Evolutionary conservation across 1,140 invertebrate species (phyloP), one percentile per base, ranked within the genome.

Genomic region (Piezodorus guildinii): DNA sequence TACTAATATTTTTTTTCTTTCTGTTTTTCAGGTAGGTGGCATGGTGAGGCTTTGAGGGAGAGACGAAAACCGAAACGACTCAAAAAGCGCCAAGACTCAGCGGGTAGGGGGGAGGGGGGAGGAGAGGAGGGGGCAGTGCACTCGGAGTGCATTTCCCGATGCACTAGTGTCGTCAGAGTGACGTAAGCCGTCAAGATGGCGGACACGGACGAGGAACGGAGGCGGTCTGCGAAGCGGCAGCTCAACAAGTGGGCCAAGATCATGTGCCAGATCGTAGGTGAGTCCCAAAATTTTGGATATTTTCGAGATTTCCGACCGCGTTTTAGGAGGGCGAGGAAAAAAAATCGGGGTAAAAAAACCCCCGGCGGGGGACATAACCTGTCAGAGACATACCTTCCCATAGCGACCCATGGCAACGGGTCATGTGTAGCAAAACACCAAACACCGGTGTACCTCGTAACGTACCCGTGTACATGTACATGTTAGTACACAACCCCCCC

Each of bases 191-290:
- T 15, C 30, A 39, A 60, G 59, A 60, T 60, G 46, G 60, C 60
- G 16, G 60, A 30, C 60, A 16, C 43, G 15, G 43, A 49, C 60
- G 14, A 15, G 60, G 60, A 52, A 46, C 46, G 39, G 25, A 45
- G 45, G 45, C 45, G 62, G 21, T 17, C 49, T 27, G 62, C 54
- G 30, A 56, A 52, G 51, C n/a, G 62, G 17, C 52, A 58, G 52
- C 52, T 63, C 16, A 27, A 51, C 51, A 63, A 58, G 52, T 63
- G 62, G 62, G 62, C 62, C 17, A 63, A 63, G 44, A 63, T 59
- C 54, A 63, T 63, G 62, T 44, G 44, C 15, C 62, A 63, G 39
- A 59, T 63, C 39, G 62, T 63, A 43, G 62, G 62, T 63, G 52
- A 63, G 62, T 63, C 52, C 17, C 6, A 21, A 49, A 49, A 49